phyloP scores from a whole-genome alignment of 2,797 vertebrate species.

The Falco concolor region DNA sequence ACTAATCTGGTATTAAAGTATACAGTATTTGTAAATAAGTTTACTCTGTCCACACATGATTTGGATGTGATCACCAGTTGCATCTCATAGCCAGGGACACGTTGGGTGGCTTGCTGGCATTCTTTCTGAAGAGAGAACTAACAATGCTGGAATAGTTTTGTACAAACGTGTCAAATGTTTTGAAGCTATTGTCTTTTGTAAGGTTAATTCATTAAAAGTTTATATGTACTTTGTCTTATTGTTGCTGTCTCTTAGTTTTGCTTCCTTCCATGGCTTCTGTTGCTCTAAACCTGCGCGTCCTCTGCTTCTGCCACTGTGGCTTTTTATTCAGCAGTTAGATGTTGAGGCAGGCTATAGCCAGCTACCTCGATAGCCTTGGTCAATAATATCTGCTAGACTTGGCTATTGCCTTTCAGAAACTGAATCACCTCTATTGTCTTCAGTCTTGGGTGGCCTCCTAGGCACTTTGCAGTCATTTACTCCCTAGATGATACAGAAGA shows the following conservation, averaged over 20 bases:
- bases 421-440: not conserved
- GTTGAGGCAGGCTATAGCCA: not conserved
- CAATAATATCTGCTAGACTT: not conserved
- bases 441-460: not conserved
- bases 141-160: slow-evolving; percentile 77
- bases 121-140: slow-evolving; percentile 70
- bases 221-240: slow-evolving; percentile 85
- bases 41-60: slow-evolving; percentile 74
- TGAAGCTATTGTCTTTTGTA: slow-evolving; percentile 90
- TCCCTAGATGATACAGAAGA: not conserved
- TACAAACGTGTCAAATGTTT: slow-evolving; percentile 87
- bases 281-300: not conserved
- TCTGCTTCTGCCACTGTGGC: not conserved
- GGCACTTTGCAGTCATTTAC: not conserved
- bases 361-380: not conserved
- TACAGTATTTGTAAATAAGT: slow-evolving; percentile 78
- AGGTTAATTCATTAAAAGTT: slow-evolving; percentile 96
- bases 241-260: slow-evolving; percentile 45
- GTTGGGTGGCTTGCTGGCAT: slow-evolving; percentile 62
- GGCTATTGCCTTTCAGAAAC: not conserved
- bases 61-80: slow-evolving; percentile 76
- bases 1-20: slow-evolving; percentile 70
- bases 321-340: not conserved
- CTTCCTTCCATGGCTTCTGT: slow-evolving; percentile 16
- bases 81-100: slow-evolving; percentile 74